These are phyloP conservation scores for Meiosimyza decipiens DNA, from an alignment of 2,888 invertebrate genomes.

Conservation along the genomic window DNA sequence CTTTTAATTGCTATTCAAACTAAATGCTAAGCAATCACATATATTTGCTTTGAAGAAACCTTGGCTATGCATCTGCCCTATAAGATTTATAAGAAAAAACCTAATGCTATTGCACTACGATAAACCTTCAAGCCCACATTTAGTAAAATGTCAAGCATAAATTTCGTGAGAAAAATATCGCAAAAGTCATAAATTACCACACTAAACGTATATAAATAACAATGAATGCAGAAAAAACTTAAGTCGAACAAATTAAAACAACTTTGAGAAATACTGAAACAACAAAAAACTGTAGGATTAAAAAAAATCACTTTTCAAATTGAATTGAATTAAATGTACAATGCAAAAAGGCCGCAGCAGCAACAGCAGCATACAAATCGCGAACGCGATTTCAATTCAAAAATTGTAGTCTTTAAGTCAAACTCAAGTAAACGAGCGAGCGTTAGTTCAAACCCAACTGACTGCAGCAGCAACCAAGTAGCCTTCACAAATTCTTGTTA, in stretches of 20 bases:
- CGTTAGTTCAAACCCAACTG: not conserved
- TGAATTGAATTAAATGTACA: conserved; percentile 1
- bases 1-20: no score
- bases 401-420: not conserved
- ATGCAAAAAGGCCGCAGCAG: conserved; percentile 1
- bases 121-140: conserved; percentile 24
- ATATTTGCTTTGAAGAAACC: no score
- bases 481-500: conserved; percentile 48
- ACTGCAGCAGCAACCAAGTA: conserved; percentile 22
- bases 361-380: conserved; percentile 1
- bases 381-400: conserved; percentile 22
- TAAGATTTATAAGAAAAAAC: no score
- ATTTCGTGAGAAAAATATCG: conserved; percentile 35
- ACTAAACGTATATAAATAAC: no score
- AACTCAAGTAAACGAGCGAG: no score
- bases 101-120: not conserved
- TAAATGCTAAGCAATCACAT: no score
- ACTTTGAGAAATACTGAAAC: not conserved
- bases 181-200: conserved; percentile 30
- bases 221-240: not conserved
- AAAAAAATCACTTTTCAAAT: not conserved
- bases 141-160: conserved; percentile 31
- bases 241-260: conserved; percentile 1
- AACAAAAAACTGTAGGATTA: conserved; percentile 1
- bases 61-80: no score